These are phyloP conservation scores for Homalodisca vitripennis DNA, from an alignment of 1,140 invertebrate species.

Conservation along the genomic window DNA sequence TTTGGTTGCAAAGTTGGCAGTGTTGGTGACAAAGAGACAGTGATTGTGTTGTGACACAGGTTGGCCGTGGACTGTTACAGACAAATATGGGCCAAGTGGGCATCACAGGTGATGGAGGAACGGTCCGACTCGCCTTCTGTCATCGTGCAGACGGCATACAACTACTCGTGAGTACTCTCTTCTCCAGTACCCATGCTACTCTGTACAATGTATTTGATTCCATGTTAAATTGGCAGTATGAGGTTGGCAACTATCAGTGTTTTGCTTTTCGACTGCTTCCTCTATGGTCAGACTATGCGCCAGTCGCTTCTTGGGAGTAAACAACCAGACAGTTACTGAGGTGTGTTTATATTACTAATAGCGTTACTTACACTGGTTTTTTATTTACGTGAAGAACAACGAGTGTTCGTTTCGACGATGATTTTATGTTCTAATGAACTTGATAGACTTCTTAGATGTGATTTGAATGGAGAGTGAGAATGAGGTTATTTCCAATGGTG, in stretches of 20 bases:
- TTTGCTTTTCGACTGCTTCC: background rate
- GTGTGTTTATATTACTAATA: background rate
- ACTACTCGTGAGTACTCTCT: background rate
- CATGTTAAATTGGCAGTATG: too few species aligned
- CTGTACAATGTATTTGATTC: too few species aligned
- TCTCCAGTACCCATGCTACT: background rate
- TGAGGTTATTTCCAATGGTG: too few species aligned
- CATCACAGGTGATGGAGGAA: background rate
- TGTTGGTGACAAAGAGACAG: too few species aligned
- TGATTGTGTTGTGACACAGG: background rate
- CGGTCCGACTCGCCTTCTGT: conserved; percentile 3
- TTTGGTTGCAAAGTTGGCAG: too few species aligned
- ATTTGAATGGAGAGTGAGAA: too few species aligned
- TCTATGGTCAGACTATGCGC: background rate
- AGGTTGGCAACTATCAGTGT: background rate
- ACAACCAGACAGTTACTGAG: too few species aligned
- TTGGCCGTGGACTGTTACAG: background rate
- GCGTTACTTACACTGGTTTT: background rate
- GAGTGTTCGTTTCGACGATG: too few species aligned
- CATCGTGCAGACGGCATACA: background rate
- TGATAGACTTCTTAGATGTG: too few species aligned
- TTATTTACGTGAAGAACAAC: too few species aligned
- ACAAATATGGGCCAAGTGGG: background rate
- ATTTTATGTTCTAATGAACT: too few species aligned
- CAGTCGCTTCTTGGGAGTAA: background rate